Conservation (phyloP, 2,888 invertebrate species). For the Callimorpha dominula region DNA sequence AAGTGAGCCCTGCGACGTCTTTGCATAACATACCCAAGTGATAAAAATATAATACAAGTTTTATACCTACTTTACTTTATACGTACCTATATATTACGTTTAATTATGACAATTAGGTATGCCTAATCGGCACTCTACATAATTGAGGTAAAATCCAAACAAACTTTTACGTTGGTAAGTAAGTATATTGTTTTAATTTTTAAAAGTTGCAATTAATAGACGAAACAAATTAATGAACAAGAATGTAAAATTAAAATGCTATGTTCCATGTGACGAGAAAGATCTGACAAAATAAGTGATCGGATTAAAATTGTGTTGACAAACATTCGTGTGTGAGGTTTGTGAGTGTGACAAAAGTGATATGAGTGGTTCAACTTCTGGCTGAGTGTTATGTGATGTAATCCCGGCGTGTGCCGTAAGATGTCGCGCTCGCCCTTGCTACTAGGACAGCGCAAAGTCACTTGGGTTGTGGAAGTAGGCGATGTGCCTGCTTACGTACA, state of each 20-base stretch:
- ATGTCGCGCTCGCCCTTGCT: constrained; percentile 65
- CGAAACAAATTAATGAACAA: not conserved
- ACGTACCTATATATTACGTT: no score
- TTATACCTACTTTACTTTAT: not conserved
- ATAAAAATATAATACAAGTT: not conserved
- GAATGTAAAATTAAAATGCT: not conserved
- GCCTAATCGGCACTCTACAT: not conserved
- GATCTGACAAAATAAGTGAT: not conserved
- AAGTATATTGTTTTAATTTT: no score
- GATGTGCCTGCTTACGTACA: constrained; percentile 73
- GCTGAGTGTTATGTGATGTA: constrained; percentile 30
- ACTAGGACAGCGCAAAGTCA: constrained; percentile 73
- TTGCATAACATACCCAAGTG: not conserved
- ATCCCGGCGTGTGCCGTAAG: constrained; percentile 39
- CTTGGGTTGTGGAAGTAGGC: constrained; percentile 84
- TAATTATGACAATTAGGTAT: not conserved
- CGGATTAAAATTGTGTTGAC: not conserved
- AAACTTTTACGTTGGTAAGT: not conserved
- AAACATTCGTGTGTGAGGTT: not conserved
- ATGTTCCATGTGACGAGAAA: not conserved
- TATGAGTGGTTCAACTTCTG: not conserved
- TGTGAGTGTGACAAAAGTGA: not conserved
- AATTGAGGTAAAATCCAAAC: not conserved
- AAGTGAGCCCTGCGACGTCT: constrained; percentile 25
- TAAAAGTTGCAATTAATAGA: no score